Percentiles rank a stretch among this genome's conserved stretches.
These are phyloP conservation scores for Verasper variegatus DNA, from an alignment of 2,113 vertebrate species.

Conservation along the genomic window DNA sequence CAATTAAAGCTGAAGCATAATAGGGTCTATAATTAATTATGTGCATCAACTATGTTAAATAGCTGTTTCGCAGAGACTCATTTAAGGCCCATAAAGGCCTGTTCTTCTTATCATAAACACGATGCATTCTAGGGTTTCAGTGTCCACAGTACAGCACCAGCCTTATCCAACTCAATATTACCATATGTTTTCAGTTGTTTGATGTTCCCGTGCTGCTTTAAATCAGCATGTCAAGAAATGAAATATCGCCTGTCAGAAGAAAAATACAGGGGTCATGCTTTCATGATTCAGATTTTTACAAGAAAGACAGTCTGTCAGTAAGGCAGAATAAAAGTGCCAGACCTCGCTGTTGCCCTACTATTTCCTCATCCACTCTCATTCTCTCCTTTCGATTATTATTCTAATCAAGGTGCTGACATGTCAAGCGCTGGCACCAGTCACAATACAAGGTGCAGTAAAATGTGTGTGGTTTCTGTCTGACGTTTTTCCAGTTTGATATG, in stretches of 20 bases:
- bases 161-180: neutral
- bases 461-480: neutral
- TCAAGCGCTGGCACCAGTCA: constrained; percentile 18
- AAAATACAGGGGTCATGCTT: constrained; percentile 7
- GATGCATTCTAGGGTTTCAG: neutral
- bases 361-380: constrained; percentile 46
- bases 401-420: constrained; percentile 41
- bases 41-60: neutral
- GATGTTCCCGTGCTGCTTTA: neutral
- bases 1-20: neutral
- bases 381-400: constrained; percentile 39
- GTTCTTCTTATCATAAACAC: neutral
- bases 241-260: constrained; percentile 3
- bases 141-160: neutral
- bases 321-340: constrained; percentile 11
- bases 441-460: neutral
- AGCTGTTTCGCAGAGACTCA: neutral
- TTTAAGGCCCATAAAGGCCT: neutral
- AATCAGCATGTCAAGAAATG: constrained; percentile 13
- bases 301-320: constrained; percentile 33
- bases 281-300: constrained; percentile 29
- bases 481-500: constrained; percentile 29
- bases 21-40: neutral
- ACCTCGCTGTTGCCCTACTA: constrained; percentile 30
- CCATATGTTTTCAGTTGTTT: neutral